A percentile compares a stretch with the other conserved stretches of the same genome.
Conservation (phyloP, 1,140 invertebrate genomes). For the Caenorhabditis tropicalis region DNA sequence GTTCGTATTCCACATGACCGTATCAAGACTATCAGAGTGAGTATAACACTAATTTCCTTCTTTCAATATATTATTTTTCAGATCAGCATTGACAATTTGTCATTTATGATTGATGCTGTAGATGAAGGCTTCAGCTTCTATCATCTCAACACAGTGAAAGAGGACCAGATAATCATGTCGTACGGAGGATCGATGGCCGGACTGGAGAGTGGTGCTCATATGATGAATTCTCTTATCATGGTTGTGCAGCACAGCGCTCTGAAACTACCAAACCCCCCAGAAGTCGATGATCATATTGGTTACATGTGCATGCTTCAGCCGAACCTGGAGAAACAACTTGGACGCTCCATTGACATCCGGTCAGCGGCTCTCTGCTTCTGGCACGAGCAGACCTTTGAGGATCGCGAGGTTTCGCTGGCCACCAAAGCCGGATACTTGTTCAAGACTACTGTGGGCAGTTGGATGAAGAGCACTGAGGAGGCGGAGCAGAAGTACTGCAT, state of each 20-base stretch:
- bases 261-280: neutral
- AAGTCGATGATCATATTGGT: neutral
- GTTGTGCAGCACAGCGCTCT: neutral
- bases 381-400: neutral
- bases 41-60: neutral
- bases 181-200: neutral
- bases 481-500: neutral
- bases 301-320: slow-evolving; percentile 26
- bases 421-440: slow-evolving; percentile 4
- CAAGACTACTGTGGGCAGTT: neutral
- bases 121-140: neutral
- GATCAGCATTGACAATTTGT: neutral
- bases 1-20: neutral
- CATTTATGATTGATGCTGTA: neutral
- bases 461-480: neutral
- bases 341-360: neutral
- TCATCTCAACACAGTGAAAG: neutral
- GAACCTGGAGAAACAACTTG: slow-evolving; percentile 2
- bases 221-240: neutral
- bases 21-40: neutral
- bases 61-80: neutral
- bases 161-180: neutral
- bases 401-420: neutral
- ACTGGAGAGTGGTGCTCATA: neutral
- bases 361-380: neutral